phyloP scores from a whole-genome alignment of 2,797 vertebrate species.

The Caiman crocodilus region DNA sequence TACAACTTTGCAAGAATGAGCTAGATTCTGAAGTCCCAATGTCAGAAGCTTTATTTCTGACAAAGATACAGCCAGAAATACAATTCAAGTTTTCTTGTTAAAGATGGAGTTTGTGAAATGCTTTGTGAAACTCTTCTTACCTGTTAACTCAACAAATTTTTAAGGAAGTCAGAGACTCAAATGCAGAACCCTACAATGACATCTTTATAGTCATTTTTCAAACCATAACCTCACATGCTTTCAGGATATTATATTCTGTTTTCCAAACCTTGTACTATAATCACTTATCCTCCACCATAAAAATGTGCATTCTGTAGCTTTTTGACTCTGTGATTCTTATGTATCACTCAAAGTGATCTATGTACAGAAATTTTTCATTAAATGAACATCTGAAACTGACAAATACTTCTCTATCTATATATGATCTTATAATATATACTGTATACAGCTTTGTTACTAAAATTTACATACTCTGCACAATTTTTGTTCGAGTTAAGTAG shows the following conservation, averaged over 20 bases:
- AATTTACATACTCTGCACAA: slow-evolving; percentile 15
- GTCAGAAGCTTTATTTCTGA: neutral
- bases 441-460: neutral
- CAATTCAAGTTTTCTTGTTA: neutral
- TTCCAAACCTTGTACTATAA: neutral
- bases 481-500: slow-evolving; percentile 34
- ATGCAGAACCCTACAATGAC: neutral
- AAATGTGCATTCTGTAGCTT: neutral
- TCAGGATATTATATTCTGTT: neutral
- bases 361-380: neutral
- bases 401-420: neutral
- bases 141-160: neutral
- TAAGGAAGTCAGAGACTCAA: neutral
- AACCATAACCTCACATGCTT: neutral
- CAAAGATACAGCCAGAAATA: neutral
- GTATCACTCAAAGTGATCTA: neutral
- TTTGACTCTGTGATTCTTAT: neutral
- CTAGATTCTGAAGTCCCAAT: neutral
- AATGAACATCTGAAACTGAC: neutral
- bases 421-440: neutral
- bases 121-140: neutral
- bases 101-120: slow-evolving; percentile 3
- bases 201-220: neutral
- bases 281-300: neutral
- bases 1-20: neutral